These are phyloP conservation scores for Coelopa frigida DNA, from an alignment of 1,140 invertebrate genomes.

Conservation along the genomic window DNA sequence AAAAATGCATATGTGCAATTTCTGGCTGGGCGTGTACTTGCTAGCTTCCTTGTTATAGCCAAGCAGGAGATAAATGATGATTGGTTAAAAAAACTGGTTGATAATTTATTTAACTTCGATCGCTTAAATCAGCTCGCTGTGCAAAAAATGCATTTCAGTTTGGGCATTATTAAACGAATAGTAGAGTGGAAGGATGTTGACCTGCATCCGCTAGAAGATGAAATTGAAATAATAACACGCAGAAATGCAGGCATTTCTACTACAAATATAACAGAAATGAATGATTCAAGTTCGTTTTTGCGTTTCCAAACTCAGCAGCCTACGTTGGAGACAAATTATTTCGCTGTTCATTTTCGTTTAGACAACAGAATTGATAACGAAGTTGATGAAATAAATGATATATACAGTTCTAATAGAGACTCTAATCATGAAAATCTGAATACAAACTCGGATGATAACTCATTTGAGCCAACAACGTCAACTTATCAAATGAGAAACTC, in stretches of 20 bases:
- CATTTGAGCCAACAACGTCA: too few species aligned
- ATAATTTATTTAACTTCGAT: constrained; percentile 55
- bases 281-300: constrained; percentile 23
- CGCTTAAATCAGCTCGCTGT: constrained; percentile 51
- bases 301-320: constrained; percentile 36
- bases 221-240: too few species aligned
- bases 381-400: too few species aligned
- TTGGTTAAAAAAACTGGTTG: constrained; percentile 69
- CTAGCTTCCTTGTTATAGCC: constrained; percentile 74
- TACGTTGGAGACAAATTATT: constrained; percentile 37
- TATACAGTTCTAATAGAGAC: too few species aligned
- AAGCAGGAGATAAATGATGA: constrained; percentile 69
- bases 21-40: constrained; percentile 67
- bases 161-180: constrained; percentile 76
- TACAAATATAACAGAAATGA: too few species aligned
- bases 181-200: constrained; percentile 81
- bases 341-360: constrained; percentile 37
- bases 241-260: too few species aligned
- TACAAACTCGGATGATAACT: too few species aligned
- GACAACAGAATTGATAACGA: too few species aligned
- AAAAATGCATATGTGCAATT: constrained; percentile 74
- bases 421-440: too few species aligned
- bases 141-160: constrained; percentile 69
- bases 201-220: constrained; percentile 71
- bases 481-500: too few species aligned